A percentile compares a stretch with the other conserved stretches of the same genome.
Evolutionary conservation across 1,140 invertebrate genomes (phyloP).

Genomic region (Anoplophora glabripennis): DNA sequence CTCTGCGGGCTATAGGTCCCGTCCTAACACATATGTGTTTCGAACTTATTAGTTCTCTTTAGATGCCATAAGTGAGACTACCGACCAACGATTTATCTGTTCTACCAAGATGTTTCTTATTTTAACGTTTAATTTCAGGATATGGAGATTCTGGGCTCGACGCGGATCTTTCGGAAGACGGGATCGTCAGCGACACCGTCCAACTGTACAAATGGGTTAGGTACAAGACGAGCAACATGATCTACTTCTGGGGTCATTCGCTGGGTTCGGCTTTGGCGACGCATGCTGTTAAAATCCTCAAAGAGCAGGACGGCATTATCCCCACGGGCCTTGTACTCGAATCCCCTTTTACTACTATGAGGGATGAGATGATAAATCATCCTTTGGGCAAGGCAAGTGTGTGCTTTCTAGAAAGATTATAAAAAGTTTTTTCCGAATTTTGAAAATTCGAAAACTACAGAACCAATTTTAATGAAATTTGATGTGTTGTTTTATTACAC

Average conservation of each 20-base stretch:
- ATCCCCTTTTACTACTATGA: slow-evolving; percentile 83
- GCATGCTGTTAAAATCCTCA: slow-evolving; percentile 52
- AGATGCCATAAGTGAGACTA: too few relatives aligned
- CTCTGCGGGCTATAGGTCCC: too few relatives aligned
- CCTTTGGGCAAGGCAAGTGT: slow-evolving; percentile 65
- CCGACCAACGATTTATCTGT: too few relatives aligned
- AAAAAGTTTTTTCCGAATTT: too few relatives aligned
- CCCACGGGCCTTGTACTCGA: slow-evolving; percentile 77
- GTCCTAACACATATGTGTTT: too few relatives aligned
- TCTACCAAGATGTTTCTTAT: too few relatives aligned
- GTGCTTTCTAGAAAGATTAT: too few relatives aligned
- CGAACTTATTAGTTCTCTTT: too few relatives aligned
- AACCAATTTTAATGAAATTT: too few relatives aligned
- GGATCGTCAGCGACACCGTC: slow-evolving; percentile 77
- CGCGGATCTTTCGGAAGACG: slow-evolving; percentile 64
- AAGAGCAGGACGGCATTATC: slow-evolving; percentile 49
- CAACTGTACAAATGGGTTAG: slow-evolving; percentile 75
- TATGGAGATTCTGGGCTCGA: slow-evolving; percentile 80
- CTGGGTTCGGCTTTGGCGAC: slow-evolving; percentile 66
- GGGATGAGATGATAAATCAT: slow-evolving; percentile 75
- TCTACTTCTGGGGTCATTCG: slow-evolving; percentile 90
- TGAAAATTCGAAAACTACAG: too few relatives aligned
- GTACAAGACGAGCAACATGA: slow-evolving; percentile 48
- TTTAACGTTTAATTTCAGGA: slow-evolving; percentile 64
- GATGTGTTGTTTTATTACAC: too few relatives aligned